Evolutionary conservation across 2,888 invertebrate genomes (phyloP).

Genomic region (Leptinotarsa haldemani): DNA sequence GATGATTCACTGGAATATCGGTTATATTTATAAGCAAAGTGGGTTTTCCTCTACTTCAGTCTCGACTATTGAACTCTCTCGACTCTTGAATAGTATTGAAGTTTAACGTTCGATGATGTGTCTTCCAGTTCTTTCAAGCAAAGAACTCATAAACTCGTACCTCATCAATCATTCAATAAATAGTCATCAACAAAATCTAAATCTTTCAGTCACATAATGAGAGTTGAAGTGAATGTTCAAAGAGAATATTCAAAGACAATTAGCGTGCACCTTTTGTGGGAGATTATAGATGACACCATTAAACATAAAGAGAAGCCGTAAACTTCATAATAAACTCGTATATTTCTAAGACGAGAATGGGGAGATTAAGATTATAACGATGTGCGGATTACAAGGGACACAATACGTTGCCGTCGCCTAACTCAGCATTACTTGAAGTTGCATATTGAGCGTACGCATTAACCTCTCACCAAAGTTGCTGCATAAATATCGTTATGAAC

Average conservation of each 20-base stretch:
- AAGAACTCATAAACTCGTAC: not conserved
- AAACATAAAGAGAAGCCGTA: constrained; percentile 18
- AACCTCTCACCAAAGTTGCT: constrained; percentile 18
- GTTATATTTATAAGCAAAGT: too few species aligned
- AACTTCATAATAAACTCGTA: constrained; percentile 26
- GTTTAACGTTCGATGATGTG: not conserved
- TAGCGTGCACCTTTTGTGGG: constrained; percentile 29
- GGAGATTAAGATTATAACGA: constrained; percentile 45
- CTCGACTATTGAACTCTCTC: too few species aligned
- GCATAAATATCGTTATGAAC: constrained; percentile 40
- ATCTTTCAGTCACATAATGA: constrained; percentile 26
- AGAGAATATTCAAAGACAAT: constrained; percentile 32
- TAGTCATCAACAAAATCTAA: constrained; percentile 25
- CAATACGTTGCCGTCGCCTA: constrained; percentile 39
- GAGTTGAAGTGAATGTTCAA: constrained; percentile 30
- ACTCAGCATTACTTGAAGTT: constrained; percentile 26
- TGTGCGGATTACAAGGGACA: constrained; percentile 44
- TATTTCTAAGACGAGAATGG: constrained; percentile 30
- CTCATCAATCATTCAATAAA: constrained; percentile 29
- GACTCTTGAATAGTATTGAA: too few species aligned
- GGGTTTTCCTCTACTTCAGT: too few species aligned
- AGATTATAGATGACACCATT: constrained; percentile 34
- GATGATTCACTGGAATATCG: too few species aligned
- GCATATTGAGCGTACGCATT: constrained; percentile 15
- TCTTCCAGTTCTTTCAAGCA: not conserved